Conservation (phyloP, 2,888 invertebrate genomes). For the Melitaea athalia region DNA sequence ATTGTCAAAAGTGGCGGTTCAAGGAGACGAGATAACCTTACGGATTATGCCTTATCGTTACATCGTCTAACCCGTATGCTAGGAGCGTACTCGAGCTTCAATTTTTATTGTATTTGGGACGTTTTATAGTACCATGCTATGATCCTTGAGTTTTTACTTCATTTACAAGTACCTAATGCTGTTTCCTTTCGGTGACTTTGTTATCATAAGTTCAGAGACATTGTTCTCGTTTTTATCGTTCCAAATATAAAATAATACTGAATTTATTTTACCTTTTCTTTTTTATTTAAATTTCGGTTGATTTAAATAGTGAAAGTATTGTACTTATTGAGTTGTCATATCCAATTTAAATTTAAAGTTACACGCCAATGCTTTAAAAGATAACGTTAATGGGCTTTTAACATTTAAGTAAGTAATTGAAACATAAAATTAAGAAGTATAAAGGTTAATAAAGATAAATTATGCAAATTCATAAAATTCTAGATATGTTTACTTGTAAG, state of each 20-base stretch:
- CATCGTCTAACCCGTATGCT: slow-evolving; percentile 61
- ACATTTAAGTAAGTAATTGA: not conserved
- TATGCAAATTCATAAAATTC: not conserved
- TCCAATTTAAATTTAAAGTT: slow-evolving; percentile 8
- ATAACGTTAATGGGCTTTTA: not conserved
- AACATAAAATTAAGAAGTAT: not conserved
- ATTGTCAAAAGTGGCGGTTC: slow-evolving; percentile 67
- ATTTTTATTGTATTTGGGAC: slow-evolving; percentile 58
- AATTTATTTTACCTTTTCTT: not conserved
- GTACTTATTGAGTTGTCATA: not conserved
- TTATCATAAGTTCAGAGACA: not conserved
- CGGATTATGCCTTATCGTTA: slow-evolving; percentile 67
- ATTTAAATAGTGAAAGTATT: slow-evolving; percentile 15
- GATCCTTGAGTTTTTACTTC: slow-evolving; percentile 38
- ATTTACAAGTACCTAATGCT: not conserved
- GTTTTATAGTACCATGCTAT: slow-evolving; percentile 42
- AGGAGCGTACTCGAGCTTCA: slow-evolving; percentile 45
- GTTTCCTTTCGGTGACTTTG: not conserved
- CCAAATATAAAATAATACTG: not conserved
- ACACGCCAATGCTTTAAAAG: not conserved
- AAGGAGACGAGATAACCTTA: slow-evolving; percentile 75
- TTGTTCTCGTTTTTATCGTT: not conserved
- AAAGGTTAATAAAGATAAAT: not conserved
- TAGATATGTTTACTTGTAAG: not conserved
- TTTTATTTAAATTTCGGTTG: not conserved